Percentiles rank a stretch among this genome's conserved stretches.
Evolutionary conservation across 2,888 invertebrate genomes (phyloP).

Genomic region (Lottia scabra): DNA sequence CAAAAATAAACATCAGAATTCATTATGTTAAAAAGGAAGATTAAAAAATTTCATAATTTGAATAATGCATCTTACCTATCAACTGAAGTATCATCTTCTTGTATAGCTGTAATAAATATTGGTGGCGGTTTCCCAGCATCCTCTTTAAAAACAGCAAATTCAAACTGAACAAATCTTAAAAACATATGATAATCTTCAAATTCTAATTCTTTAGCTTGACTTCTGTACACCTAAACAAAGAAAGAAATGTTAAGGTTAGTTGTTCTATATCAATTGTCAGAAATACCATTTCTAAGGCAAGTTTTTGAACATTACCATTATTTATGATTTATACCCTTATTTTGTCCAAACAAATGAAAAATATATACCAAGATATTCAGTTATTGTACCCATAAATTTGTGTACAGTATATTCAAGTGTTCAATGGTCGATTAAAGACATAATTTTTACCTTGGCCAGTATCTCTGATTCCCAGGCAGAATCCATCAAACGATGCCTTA

Average conservation of each 20-base stretch:
- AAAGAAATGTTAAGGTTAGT: too few relatives aligned
- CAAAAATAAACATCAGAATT: too few relatives aligned
- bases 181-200: conserved; percentile 67
- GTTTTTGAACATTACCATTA: too few relatives aligned
- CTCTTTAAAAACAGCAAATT: conserved; percentile 66
- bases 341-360: too few relatives aligned
- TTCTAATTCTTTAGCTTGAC: conserved; percentile 62
- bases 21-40: background rate
- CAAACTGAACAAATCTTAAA: conserved; percentile 67
- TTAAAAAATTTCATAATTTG: background rate
- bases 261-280: too few relatives aligned
- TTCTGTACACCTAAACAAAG: conserved; percentile 57
- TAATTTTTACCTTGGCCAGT: conserved; percentile 57
- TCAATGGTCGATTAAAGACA: too few relatives aligned
- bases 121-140: conserved; percentile 64
- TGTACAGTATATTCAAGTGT: too few relatives aligned
- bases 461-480: conserved; percentile 65
- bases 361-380: too few relatives aligned
- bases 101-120: conserved; percentile 62
- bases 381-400: too few relatives aligned
- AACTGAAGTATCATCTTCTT: conserved; percentile 64
- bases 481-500: conserved; percentile 62
- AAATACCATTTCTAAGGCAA: too few relatives aligned
- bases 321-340: too few relatives aligned
- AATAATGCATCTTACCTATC: conserved; percentile 54